A percentile compares a stretch with the other conserved stretches of the same genome.
Conservation (phyloP, 2,888 invertebrate genomes). For the Deladenus siricidicola region DNA sequence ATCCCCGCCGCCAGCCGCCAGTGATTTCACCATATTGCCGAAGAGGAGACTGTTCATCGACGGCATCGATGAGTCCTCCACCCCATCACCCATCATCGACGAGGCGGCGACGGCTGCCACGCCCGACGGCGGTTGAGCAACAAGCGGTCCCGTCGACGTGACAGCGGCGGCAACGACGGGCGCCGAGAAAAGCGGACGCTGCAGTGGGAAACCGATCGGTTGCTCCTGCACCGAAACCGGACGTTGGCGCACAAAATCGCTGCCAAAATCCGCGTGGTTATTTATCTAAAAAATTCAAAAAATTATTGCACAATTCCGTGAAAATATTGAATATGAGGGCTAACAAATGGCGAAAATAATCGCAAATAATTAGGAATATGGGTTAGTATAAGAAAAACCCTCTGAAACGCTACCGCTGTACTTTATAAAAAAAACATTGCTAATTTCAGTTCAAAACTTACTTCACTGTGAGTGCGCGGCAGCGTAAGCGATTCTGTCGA, state of each 20-base stretch:
- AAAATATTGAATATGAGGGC: too few species aligned
- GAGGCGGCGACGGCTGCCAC: not conserved
- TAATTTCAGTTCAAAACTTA: too few species aligned
- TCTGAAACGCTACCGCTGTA: too few species aligned
- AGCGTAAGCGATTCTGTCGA: not conserved
- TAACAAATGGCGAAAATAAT: too few species aligned
- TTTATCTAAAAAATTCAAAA: not conserved
- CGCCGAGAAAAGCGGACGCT: not conserved
- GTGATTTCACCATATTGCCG: not conserved
- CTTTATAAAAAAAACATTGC: too few species aligned
- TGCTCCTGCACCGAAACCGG: conserved; percentile 7
- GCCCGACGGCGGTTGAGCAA: not conserved
- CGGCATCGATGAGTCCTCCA: too few species aligned
- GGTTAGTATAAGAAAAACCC: too few species aligned
- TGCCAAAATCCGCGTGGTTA: not conserved
- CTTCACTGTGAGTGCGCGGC: not conserved
- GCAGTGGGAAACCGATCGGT: not conserved
- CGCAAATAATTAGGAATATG: too few species aligned
- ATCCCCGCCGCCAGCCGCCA: not conserved
- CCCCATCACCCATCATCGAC: too few species aligned
- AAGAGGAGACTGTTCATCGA: not conserved
- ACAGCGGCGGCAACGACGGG: not conserved
- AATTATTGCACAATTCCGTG: not conserved
- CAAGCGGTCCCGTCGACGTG: not conserved
- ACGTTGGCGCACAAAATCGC: not conserved